Percentiles rank a stretch among this genome's conserved stretches.
Evolutionary conservation across 2,113 vertebrate genomes (phyloP).

Genomic region (Ifrita kowaldi): DNA sequence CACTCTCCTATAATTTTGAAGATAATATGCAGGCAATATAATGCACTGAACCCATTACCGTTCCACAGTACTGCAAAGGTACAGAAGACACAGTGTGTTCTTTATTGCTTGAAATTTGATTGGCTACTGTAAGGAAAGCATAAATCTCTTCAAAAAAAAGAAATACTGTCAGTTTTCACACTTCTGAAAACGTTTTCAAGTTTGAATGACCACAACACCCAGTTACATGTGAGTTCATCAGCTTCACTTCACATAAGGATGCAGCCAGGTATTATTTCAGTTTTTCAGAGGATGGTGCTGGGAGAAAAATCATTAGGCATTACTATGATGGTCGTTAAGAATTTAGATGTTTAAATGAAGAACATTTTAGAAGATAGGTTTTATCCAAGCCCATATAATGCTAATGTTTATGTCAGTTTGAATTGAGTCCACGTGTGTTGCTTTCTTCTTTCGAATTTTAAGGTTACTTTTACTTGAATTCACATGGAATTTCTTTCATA

Average conservation of each 20-base stretch:
- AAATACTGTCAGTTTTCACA: background rate
- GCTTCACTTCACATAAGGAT: background rate
- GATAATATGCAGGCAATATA: background rate
- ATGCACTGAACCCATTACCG: background rate
- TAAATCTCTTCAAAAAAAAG: background rate
- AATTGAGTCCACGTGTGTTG: slow-evolving; percentile 45
- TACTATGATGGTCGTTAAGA: slow-evolving; percentile 34
- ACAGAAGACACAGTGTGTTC: background rate
- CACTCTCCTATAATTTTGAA: background rate
- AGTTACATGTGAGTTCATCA: background rate
- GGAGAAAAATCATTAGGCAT: slow-evolving; percentile 42
- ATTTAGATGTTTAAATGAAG: slow-evolving; percentile 54
- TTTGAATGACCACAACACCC: background rate
- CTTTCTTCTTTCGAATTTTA: slow-evolving; percentile 63
- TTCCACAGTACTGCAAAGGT: background rate
- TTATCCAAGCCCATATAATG: slow-evolving; percentile 53
- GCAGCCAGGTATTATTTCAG: background rate
- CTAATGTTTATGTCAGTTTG: slow-evolving; percentile 63
- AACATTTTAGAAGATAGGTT: slow-evolving; percentile 56
- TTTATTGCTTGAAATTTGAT: background rate
- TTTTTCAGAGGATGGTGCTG: slow-evolving; percentile 24
- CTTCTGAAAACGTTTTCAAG: background rate
- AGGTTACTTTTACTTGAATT: slow-evolving; percentile 67
- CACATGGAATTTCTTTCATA: slow-evolving; percentile 69
- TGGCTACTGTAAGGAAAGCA: background rate